Evolutionary conservation across 2,888 invertebrate genomes (phyloP).

Genomic region (Bhutanitis thaidina): DNA sequence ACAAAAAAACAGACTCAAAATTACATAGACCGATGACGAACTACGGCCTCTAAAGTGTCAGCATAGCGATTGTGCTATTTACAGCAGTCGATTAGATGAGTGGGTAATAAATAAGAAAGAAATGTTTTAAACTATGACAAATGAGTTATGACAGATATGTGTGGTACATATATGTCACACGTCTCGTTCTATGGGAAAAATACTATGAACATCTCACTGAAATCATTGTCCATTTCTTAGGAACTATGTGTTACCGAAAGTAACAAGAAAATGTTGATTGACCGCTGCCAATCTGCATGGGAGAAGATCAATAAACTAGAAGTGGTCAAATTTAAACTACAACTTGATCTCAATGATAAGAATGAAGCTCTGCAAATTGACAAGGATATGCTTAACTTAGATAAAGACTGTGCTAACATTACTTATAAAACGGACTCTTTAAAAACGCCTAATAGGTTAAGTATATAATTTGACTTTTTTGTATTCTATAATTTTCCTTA

Average conservation of each 20-base stretch:
- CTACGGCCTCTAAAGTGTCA: too few relatives aligned
- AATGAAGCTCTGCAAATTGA: slow-evolving; percentile 88
- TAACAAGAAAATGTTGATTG: slow-evolving; percentile 84
- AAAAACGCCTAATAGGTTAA: slow-evolving; percentile 85
- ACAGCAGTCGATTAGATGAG: too few relatives aligned
- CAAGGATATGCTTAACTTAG: slow-evolving; percentile 85
- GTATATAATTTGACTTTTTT: neutral
- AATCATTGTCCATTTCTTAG: slow-evolving; percentile 44
- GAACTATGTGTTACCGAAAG: slow-evolving; percentile 87
- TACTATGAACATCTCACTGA: too few relatives aligned
- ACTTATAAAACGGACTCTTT: slow-evolving; percentile 91
- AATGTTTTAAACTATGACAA: too few relatives aligned
- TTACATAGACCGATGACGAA: too few relatives aligned
- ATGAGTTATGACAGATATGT: too few relatives aligned
- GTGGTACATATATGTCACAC: too few relatives aligned
- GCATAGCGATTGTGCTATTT: too few relatives aligned
- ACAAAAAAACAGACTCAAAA: too few relatives aligned
- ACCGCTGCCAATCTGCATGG: slow-evolving; percentile 88
- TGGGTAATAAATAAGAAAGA: too few relatives aligned
- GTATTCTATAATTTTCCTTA: too few relatives aligned
- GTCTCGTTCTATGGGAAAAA: too few relatives aligned
- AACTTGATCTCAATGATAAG: slow-evolving; percentile 89
- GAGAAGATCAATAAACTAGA: slow-evolving; percentile 89
- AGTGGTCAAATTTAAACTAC: slow-evolving; percentile 86
- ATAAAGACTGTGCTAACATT: slow-evolving; percentile 89